Conservation (phyloP, 2,797 vertebrate genomes). For the Toxotes lorentzi region DNA sequence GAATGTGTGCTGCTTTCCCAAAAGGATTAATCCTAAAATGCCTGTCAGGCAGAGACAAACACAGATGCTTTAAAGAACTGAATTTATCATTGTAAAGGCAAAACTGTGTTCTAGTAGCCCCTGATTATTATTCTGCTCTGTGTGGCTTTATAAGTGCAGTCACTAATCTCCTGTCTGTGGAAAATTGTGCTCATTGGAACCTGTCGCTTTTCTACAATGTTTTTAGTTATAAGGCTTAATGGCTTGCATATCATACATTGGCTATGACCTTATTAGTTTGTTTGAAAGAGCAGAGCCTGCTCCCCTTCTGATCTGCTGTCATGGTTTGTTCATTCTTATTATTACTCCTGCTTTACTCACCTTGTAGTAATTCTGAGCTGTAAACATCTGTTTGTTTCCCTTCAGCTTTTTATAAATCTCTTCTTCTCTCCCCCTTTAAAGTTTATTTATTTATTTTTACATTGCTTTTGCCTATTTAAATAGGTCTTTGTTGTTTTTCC, state of each 20-base stretch:
- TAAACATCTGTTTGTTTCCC: background rate
- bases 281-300: background rate
- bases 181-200: slow-evolving; percentile 27
- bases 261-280: background rate
- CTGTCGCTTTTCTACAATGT: slow-evolving; percentile 4
- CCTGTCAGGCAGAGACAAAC: background rate
- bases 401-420: background rate
- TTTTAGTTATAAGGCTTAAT: slow-evolving; percentile 22
- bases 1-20: background rate
- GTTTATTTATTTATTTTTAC: slow-evolving; percentile 7
- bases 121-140: background rate
- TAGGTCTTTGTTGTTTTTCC: slow-evolving; percentile 1
- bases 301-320: background rate
- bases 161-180: background rate
- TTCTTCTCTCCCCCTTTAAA: background rate
- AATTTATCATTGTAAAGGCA: background rate
- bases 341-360: background rate
- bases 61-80: background rate
- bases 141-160: slow-evolving; percentile 5
- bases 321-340: background rate
- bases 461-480: background rate
- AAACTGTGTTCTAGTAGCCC: background rate
- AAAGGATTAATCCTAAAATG: background rate
- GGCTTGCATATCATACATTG: background rate
- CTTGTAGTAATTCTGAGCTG: too few species aligned